Evolutionary conservation across 92 coral and sea anemone genomes (phyloP), one percentile per base, ranked within the genome.

Genomic region (Bergia sp.): DNA sequence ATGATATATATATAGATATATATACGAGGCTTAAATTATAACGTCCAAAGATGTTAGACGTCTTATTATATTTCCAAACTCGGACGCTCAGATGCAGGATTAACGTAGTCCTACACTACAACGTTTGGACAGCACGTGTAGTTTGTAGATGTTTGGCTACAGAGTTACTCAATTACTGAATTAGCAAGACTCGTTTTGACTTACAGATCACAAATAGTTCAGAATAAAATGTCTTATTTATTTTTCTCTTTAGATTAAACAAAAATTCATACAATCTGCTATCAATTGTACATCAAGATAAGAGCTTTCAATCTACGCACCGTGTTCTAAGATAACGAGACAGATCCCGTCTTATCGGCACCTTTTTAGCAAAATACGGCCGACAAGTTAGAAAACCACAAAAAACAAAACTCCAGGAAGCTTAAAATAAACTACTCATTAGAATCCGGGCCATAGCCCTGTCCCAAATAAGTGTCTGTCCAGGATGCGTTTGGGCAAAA

Each of bases 351-450:
- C 87, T 72, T 84, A 84, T 84, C 87, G 87, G 87, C 87, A 84
- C 87, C 87, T 84, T 84, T 84, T 84, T 84, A 84, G 87, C 87
- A 84, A 84, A 84, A 84, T 71, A 45, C 78, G 67, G 75, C 75
- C 87, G 87, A 72, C 87, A 69, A 40, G 5, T 82, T 47, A 65
- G 72, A 84, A 72, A 84, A 36, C 53, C 75, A 71, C 61, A 84
- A 73, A 44, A 42, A 71, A 21, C 65, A 66, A 69, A 69, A 69
- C 78, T 12, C 41, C 9, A 0, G 50, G 12, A 11, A 41, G 78
- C 43, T 13, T 84, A 71, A 84, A 71, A 84, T 72, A 84, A 45
- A 84, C 79, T 20, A 15, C 7, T 37, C 85, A 73, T 18, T 47
- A 47, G 6, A 23, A 45, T 18, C 18, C n/a, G 44, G 77, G 29